Base-by-base conservation (phyloP, 1,140 invertebrate genomes). In the Callitettix versicolor region DNA sequence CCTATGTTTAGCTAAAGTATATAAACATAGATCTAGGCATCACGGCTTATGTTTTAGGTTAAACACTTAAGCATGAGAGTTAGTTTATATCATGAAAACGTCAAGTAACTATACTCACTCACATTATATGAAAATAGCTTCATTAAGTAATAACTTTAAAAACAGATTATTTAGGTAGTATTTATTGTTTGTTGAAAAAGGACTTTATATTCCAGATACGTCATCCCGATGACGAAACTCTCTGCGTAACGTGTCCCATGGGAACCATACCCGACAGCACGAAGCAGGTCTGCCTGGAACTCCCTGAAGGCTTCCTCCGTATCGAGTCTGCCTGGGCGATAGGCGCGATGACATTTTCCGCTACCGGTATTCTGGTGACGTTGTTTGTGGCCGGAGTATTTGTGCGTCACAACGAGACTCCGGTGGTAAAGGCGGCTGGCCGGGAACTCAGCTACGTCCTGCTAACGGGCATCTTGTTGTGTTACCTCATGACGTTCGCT, bases 361-460 rank as follows among this genome's bases (percentile, higher is more conserved):
- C 51, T 5, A 76, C 80, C 7, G 91, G 91, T 18, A 87, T 91
- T 55, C 52, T 90, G 44, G 75, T 90, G 54, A 89, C 85, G 0
- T 36, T 76, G 3, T 79, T 81, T 55, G 79, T 86, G n/a, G 76
- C 69, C 1, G 73, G 71, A 3, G 79, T 86, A 50, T 90, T 86
- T 70, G 63, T 82, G 20, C 79, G 76, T 46, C 80, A 90, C 68
- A 85, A 87, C 64, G 79, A 88, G 60, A 92, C 90, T 1, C 89
- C 91, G 0, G 85, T 95, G 22, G 91, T 95, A 22, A 80, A 90
- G 57, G 91, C 91, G 1, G 88, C 88, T 5, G 91, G 91, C 3
- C 74, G 91, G 50, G 92, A 95, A 71, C 74, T 95, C 36, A 91
- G 86, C 57, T 91, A 88, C 66, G 84, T 95, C 3, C 77, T 95